phyloP scores from a whole-genome alignment of 2,113 vertebrate species.

The Tonatia bakeri region DNA sequence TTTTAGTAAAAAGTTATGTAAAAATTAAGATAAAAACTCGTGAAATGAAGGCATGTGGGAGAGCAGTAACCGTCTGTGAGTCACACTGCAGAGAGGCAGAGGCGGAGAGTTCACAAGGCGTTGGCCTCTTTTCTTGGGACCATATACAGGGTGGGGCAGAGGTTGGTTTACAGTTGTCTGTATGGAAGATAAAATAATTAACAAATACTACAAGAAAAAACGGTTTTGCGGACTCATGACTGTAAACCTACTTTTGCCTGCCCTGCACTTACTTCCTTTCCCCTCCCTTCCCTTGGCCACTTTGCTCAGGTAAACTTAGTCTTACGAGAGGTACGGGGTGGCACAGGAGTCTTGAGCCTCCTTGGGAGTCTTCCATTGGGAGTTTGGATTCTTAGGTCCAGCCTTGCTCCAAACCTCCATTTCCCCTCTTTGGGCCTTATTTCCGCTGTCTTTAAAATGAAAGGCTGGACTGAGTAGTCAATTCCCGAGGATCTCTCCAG shows the following conservation, averaged over 20 bases:
- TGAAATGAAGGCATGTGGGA: background rate
- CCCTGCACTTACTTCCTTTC: background rate
- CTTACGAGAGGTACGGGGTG: background rate
- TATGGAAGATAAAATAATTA: background rate
- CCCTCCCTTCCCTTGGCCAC: background rate
- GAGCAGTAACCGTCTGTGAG: background rate
- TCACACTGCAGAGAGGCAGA: background rate
- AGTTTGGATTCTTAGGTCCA: background rate
- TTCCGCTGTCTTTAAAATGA: background rate
- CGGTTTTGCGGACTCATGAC: no score
- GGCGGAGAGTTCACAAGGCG: background rate
- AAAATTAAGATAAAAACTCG: conserved; percentile 17
- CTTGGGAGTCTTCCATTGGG: no score
- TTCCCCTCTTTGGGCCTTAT: background rate
- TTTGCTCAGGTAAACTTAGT: background rate
- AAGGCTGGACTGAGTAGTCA: background rate
- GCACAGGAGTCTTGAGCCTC: background rate
- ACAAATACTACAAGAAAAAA: background rate
- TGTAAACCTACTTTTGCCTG: no score
- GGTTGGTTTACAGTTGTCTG: background rate
- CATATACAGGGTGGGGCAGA: background rate
- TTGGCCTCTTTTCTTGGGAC: background rate
- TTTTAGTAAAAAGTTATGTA: conserved; percentile 32
- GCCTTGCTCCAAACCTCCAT: background rate
- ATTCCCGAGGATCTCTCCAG: background rate